Evolutionary conservation across 2,113 vertebrate species (phyloP).

Genomic region (Trochalopteron elliotii): DNA sequence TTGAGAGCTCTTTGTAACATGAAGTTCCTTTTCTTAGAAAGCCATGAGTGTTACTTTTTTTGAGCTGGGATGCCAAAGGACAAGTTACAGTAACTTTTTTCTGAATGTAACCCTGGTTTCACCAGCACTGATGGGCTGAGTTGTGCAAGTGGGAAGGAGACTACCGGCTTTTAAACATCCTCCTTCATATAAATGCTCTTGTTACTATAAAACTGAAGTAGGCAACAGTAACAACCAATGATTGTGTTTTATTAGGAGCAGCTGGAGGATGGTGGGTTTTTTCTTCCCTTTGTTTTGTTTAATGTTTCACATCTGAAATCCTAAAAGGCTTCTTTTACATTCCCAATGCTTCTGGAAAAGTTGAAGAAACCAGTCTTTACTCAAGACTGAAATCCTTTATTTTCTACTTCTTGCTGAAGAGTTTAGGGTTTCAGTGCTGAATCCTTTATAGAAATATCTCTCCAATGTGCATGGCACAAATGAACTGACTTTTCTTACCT

Average conservation of each 20-base stretch:
- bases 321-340: neutral
- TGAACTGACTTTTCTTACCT: neutral
- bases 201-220: neutral
- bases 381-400: neutral
- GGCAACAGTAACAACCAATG: neutral
- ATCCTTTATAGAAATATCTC: neutral
- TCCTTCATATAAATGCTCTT: neutral
- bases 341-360: neutral
- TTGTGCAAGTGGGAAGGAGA: neutral
- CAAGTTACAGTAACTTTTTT: neutral
- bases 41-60: neutral
- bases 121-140: neutral
- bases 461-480: neutral
- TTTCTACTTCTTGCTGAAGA: neutral
- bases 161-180: neutral
- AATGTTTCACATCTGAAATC: neutral
- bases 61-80: neutral
- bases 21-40: neutral
- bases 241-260: neutral
- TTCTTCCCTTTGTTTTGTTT: neutral
- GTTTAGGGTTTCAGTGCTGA: neutral
- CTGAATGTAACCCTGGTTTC: neutral
- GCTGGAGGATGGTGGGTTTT: neutral
- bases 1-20: neutral
- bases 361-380: neutral